Base-by-base conservation (phyloP, 2,888 invertebrate genomes). In the Melieria picta region DNA sequence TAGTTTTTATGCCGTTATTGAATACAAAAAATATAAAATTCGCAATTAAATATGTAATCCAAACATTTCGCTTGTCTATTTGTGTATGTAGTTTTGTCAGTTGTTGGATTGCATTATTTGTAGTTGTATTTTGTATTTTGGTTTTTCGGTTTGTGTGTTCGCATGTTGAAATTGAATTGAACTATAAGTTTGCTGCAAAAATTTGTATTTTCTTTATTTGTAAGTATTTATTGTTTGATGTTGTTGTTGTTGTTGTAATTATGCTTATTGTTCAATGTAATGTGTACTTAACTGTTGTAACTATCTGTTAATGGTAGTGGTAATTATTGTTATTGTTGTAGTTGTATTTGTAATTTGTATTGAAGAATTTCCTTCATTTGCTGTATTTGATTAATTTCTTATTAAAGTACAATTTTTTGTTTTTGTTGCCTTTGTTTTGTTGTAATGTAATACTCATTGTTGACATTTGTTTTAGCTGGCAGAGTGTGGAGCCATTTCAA, bases 241-340 rank as follows among this genome's bases (percentile, higher is more conserved):
- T 60, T 71, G 65, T 69, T 65, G 65, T 69, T 65, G 62, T 60
- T 30, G 52, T 55, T 70, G 65, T 68, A 4, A 45, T 63, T 63
- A 74, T 73, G 75, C 65, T 65, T 73, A 75, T 67, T 64, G 55
- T 74, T 76, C 74, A 77, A 75, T 80, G 79, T 77, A 60, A n/a
- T 46, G 13, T 63, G 16, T 63, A 56, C 42, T 56, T 69, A 63
- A 61, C 16, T 69, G 30, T 63, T 63, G 11, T 47, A 48, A 62
- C 30, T 30, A 30, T 30, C 30, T 62, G 62, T 55, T 56, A 63
- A 62, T 69, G 47, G 47, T 62, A 50, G 67, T 67, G 46, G 57
- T 48, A 42, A 42, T 55, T 16, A 7, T 46, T 55, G 42, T 55
- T n/a, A 48, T 60, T 48, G 48, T 48, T 30, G 30, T 30, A 30